Conservation (phyloP, 1,140 invertebrate species). For the Lamellibrachia luymesi region DNA sequence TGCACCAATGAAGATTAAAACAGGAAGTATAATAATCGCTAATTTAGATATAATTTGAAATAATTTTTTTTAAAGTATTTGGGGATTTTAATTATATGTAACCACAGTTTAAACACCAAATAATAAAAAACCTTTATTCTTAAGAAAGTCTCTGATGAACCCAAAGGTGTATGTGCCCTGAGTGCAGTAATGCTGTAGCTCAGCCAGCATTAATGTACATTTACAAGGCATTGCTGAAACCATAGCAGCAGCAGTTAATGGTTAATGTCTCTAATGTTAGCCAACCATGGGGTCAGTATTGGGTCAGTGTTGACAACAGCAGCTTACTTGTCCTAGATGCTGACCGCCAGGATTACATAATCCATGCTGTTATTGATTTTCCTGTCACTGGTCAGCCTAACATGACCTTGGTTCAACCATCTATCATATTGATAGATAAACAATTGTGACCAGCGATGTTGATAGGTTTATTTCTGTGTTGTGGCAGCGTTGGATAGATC, state of each 20-base stretch:
- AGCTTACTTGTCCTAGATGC: not conserved
- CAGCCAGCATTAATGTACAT: not conserved
- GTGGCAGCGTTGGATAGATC: not conserved
- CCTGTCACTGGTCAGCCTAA: not conserved
- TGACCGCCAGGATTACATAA: not conserved
- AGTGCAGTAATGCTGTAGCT: not conserved
- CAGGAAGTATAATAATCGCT: too few species aligned
- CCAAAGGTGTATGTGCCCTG: not conserved
- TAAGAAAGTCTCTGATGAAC: not conserved
- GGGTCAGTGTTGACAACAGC: not conserved
- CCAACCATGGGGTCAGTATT: not conserved
- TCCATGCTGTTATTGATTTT: not conserved
- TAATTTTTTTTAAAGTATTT: too few species aligned
- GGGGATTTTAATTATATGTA: too few species aligned
- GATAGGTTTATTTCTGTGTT: not conserved
- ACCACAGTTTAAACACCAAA: too few species aligned
- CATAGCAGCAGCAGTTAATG: not conserved
- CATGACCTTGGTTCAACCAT: not conserved
- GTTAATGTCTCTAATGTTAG: conserved; percentile 5
- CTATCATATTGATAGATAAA: conserved; percentile 1
- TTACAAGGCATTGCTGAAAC: not conserved
- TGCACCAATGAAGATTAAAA: too few species aligned
- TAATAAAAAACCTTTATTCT: not conserved
- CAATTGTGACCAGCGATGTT: not conserved
- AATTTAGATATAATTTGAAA: too few species aligned